Evolutionary conservation across 2,113 vertebrate genomes (phyloP), one percentile per base, ranked within the genome.

Genomic region (Callocephalon fimbriatum): DNA sequence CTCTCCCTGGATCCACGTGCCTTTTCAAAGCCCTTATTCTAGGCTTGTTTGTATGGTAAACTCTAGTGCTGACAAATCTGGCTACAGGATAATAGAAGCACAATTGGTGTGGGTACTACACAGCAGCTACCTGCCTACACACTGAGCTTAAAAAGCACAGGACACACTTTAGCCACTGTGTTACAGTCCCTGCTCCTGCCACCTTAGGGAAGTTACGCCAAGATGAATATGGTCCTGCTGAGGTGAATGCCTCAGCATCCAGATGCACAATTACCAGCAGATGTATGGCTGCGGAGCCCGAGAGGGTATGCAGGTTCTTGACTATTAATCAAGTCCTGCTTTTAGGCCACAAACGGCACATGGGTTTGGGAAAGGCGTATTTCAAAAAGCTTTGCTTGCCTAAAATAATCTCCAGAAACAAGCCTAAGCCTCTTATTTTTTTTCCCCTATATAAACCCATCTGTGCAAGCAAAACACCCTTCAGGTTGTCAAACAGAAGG

Each of bases 401-500:
- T 94, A 93, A 95, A 95, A 94, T 93, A 78, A 87, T 23, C 82
- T 82, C 74, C 70, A 90, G 67, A 86, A 95, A 84, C 54, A 62
- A 75, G 80, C 19, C 67, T 65, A 48, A 14, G n/a, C 40, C 31
- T 58, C 40, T 40, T 40, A 12, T 75, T 68, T 70, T 37, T 54
- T 83, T 45, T 35, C 74, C 70, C 54, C 10, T 35, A 27, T 27
- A 15, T 14, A 61, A 91, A 94, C 71, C 90, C 63, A 73, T 86
- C 95, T 97, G 96, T 63, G 71, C 56, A 83, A 88, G 56, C 53
- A 95, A 97, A 96, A 95, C 40, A 7, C 82, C 84, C 96, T 80
- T 96, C 94, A 96, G 71, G 67, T 72, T 86, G 94, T 86, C 93
- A 96, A 95, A 91, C 66, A 93, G 88, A 95, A 98, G 93, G 89